A percentile compares a stretch with the other conserved stretches of the same genome.
These are phyloP conservation scores for Agrotis exclamationis DNA, from an alignment of 2,888 invertebrate species.

Conservation along the genomic window DNA sequence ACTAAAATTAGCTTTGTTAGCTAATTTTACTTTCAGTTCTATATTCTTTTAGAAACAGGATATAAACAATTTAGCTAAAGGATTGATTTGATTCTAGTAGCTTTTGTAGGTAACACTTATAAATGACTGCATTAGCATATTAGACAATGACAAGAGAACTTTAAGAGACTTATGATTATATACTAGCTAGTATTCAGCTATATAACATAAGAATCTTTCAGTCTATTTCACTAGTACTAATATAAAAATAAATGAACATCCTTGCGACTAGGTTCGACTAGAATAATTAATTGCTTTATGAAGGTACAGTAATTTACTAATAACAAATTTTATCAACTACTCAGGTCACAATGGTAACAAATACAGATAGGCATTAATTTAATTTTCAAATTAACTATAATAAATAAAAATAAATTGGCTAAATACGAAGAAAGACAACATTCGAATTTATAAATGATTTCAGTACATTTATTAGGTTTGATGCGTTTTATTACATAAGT, in stretches of 20 bases:
- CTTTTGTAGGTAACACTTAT: conserved; percentile 3
- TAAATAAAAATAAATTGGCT: conserved; percentile 12
- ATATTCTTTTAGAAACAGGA: conserved; percentile 2
- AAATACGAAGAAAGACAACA: conserved; percentile 14
- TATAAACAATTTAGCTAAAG: conserved; percentile 12
- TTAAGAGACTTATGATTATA: conserved; percentile 31
- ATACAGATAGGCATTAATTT: conserved; percentile 26
- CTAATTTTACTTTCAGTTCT: not conserved
- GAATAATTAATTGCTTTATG: conserved; percentile 19
- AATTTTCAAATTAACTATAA: conserved; percentile 22
- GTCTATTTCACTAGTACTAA: conserved; percentile 41
- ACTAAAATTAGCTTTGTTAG: conserved; percentile 9
- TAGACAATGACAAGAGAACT: conserved; percentile 26
- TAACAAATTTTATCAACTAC: conserved; percentile 60
- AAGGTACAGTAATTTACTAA: conserved; percentile 20
- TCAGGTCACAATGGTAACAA: conserved; percentile 68
- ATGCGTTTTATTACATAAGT: conserved; percentile 40
- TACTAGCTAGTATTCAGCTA: conserved; percentile 23
- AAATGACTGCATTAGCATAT: conserved; percentile 8
- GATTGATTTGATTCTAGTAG: conserved; percentile 19
- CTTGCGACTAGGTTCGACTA: conserved; percentile 41
- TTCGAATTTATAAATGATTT: conserved; percentile 20
- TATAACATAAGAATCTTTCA: conserved; percentile 44
- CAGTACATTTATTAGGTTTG: conserved; percentile 34
- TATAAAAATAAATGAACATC: conserved; percentile 1